phyloP scores from a whole-genome alignment of 2,888 invertebrate species.

The Drosophila quinaria region DNA sequence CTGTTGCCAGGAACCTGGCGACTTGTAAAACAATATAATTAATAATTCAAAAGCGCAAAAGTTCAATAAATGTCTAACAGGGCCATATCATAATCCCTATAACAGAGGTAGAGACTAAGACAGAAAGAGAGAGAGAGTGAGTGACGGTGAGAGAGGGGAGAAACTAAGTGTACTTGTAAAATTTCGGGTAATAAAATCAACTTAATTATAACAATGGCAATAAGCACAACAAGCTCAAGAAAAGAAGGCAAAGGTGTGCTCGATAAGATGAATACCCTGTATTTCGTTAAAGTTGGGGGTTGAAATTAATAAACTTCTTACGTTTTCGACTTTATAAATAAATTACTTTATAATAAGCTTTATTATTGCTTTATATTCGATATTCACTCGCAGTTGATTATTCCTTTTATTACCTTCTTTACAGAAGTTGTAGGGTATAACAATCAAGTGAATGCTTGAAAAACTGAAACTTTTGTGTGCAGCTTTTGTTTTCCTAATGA shows the following conservation, averaged over 20 bases:
- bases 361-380: background rate
- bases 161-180: conserved; percentile 60
- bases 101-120: background rate
- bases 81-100: conserved; percentile 27
- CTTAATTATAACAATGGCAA: conserved; percentile 69
- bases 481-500: conserved; percentile 77
- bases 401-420: background rate
- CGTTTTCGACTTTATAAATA: too few species aligned
- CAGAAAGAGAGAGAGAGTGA: background rate
- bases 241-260: conserved; percentile 3
- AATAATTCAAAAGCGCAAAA: conserved; percentile 70
- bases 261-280: conserved; percentile 7
- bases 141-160: background rate
- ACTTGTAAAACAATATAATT: conserved; percentile 66
- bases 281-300: too few species aligned
- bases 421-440: conserved; percentile 6
- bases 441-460: conserved; percentile 21
- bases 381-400: background rate
- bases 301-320: too few species aligned
- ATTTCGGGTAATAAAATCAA: conserved; percentile 71
- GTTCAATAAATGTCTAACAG: conserved; percentile 67
- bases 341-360: too few species aligned
- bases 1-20: conserved; percentile 33
- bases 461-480: conserved; percentile 60
- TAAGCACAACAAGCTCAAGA: conserved; percentile 17